Base-by-base conservation (phyloP, 2,888 invertebrate genomes). In the Cerceris rybyensis region DNA sequence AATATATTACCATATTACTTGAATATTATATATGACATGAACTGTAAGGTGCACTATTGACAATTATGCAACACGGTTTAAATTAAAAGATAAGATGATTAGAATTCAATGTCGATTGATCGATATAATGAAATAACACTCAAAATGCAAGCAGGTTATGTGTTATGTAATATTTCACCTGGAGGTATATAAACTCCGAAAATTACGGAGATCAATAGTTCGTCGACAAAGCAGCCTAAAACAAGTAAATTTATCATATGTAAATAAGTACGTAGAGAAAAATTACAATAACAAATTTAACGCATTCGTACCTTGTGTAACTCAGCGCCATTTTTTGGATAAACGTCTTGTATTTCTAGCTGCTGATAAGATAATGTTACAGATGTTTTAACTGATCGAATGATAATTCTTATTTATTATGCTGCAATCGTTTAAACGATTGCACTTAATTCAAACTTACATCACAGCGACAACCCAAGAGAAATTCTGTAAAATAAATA, bases 131-230 rank as follows among this genome's bases (percentile, higher is more conserved):
- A 72, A 66, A 39, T 73, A 57, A 78, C 69, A 66, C 11, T 55
- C 16, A 66, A 64, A 58, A 59, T 52, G 67, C 14, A 2, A 8
- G 39, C 63, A 75, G 74, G 69, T 64, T 78, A 65, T 63, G 28
- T 13, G 75, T 87, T 86, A 86, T 78, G 59, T 89, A 88, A 90
- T 63, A 66, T 75, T 54, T 87, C 81, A 91, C 91, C 84, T 89
- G 65, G 84, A 83, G n/a, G 87, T 87, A 57, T 87, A 87, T 42
- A 90, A 80, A 70, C 80, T 84, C 42, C 89, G 88, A 50, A 89
- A 87, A 68, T 80, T 75, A 61, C 77, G 73, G 28, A 86, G 57
- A 67, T 86, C 82, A 16, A 88, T 63, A 68, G 75, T 82, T 41
- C 83, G 86, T 46, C 81, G 87, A 67, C 87, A 88, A 11, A 90